phyloP scores from a whole-genome alignment of 2,113 vertebrate species.

The Hemicordylus capensis region DNA sequence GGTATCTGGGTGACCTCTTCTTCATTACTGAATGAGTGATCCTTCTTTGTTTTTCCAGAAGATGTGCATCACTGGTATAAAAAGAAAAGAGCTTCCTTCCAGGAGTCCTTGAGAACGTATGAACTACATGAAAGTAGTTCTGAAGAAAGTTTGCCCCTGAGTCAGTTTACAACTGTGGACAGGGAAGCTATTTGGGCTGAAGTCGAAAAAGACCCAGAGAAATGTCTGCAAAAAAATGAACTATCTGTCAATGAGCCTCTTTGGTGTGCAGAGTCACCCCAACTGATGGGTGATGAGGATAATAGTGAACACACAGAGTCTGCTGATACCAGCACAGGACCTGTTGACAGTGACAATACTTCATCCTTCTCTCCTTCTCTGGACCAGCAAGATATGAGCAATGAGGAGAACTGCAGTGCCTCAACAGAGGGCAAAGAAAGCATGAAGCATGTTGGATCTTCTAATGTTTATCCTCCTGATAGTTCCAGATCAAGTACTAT shows the following conservation, averaged over 20 bases:
- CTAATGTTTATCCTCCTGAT: conserved; percentile 36
- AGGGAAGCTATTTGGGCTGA: conserved; percentile 92
- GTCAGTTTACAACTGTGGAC: conserved; percentile 83
- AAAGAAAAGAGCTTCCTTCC: conserved; percentile 75
- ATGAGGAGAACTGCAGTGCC: conserved; percentile 64
- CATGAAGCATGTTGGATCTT: neutral
- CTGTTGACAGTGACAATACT: conserved; percentile 85
- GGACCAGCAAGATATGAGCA: conserved; percentile 70
- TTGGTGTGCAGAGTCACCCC: neutral
- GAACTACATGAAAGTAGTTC: conserved; percentile 67
- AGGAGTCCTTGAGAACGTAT: conserved; percentile 32
- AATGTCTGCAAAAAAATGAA: conserved; percentile 5
- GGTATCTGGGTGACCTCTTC: neutral
- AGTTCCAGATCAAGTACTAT: conserved; percentile 29
- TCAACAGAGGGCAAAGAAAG: neutral
- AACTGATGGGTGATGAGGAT: conserved; percentile 46
- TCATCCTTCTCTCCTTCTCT: conserved; percentile 85
- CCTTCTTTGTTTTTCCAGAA: conserved; percentile 56
- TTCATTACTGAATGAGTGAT: neutral
- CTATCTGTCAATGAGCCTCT: conserved; percentile 54
- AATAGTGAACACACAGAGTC: conserved; percentile 93
- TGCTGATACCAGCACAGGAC: conserved; percentile 85
- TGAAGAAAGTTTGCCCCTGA: conserved; percentile 75
- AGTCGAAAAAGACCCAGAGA: conserved; percentile 84
- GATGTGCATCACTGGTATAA: conserved; percentile 67